Evolutionary conservation across 2,797 vertebrate species (phyloP), one percentile per base, ranked within the genome.

Genomic region (Xyrichtys novacula): DNA sequence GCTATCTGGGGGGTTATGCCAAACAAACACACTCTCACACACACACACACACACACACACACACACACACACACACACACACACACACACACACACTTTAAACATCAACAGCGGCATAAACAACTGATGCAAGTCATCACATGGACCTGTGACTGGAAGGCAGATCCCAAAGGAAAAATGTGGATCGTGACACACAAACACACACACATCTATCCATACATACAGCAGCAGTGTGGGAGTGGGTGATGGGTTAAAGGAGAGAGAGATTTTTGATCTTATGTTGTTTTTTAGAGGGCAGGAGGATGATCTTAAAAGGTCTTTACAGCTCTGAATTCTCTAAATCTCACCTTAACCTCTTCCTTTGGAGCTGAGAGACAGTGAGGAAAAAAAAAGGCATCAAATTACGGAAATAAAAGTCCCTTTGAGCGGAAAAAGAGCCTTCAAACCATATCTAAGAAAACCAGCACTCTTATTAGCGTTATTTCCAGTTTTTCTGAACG

Each of bases 231-330:
- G 95, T 91, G 95, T 97, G 95, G 96, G 96, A 97, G 94, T 94
- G 88, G 91, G 67, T 61, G 86, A 93, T n/a, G n/a, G n/a, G n/a
- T n/a, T n/a, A n/a, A n/a, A n/a, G n/a, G n/a, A n/a, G n/a, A n/a
- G n/a, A n/a, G n/a, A n/a, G n/a, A n/a, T n/a, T n/a, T n/a, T n/a
- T n/a, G n/a, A n/a, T n/a, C n/a, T n/a, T n/a, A n/a, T n/a, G n/a
- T n/a, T n/a, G n/a, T n/a, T n/a, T n/a, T n/a, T n/a, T n/a, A 94
- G 96, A 96, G 95, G 95, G 93, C 80, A 83, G 80, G 94, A 92
- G 94, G 93, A 92, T 95, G 32, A 2, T 9, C 11, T 12, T 12
- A 12, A 34, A 34, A 34, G 31, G 11, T 32, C 31, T 32, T 32
- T 32, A 32, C 7, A 32, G 31, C 31, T n/a, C 31, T 32, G 7